Evolutionary conservation across 1,140 invertebrate genomes (phyloP).

Genomic region (Oscheius sp.): DNA sequence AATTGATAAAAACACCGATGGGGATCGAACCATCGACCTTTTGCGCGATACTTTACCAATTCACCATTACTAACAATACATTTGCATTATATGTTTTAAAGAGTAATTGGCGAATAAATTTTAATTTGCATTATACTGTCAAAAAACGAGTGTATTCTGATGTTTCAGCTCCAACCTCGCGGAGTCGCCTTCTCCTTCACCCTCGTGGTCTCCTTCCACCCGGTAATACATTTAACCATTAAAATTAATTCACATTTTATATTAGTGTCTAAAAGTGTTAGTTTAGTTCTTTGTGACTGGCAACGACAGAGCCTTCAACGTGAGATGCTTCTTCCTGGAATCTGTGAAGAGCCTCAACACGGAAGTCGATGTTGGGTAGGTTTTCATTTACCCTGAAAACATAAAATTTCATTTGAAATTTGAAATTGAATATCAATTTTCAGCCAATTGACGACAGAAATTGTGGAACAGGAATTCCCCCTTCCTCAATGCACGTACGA

Average conservation of each 20-base stretch:
- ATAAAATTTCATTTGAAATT: not conserved
- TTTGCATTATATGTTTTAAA: too few relatives aligned
- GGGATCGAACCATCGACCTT: too few relatives aligned
- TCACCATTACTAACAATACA: too few relatives aligned
- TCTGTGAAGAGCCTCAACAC: conserved; percentile 55
- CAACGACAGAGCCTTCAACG: conserved; percentile 56
- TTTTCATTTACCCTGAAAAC: not conserved
- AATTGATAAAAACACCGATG: too few relatives aligned
- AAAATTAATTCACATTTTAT: not conserved
- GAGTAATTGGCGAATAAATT: too few relatives aligned
- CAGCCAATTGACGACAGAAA: conserved; percentile 51
- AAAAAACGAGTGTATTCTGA: too few relatives aligned
- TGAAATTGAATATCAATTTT: conserved; percentile 9
- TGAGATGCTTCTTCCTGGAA: conserved; percentile 58
- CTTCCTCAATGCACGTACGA: conserved; percentile 55
- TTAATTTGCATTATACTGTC: not conserved
- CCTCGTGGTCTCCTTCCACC: conserved; percentile 56
- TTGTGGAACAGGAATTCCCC: conserved; percentile 52
- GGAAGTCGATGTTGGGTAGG: conserved; percentile 52
- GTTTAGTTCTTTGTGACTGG: conserved; percentile 52
- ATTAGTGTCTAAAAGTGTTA: too few relatives aligned
- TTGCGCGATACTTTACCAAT: too few relatives aligned
- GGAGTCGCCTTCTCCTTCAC: conserved; percentile 58
- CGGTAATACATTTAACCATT: conserved; percentile 33
- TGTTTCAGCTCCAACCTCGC: conserved; percentile 55